Conservation (phyloP, 2,888 invertebrate species). For the Lagria hirta region DNA sequence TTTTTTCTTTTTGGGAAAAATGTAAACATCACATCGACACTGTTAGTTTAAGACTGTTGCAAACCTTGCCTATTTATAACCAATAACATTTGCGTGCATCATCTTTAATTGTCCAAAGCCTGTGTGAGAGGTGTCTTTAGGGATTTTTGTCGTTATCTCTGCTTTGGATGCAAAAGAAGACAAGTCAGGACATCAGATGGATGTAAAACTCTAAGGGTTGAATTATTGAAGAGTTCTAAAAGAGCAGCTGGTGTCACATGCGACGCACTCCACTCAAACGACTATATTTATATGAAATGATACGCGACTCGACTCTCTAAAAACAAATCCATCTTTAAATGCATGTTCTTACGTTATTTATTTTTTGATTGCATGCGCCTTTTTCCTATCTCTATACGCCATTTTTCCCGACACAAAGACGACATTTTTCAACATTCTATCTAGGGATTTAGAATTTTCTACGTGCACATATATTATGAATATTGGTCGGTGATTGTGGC, state of each 20-base stretch:
- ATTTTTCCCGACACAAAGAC: too few species aligned
- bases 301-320: constrained; percentile 39
- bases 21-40: too few species aligned
- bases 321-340: constrained; percentile 35
- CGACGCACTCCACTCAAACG: constrained; percentile 40
- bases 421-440: constrained; percentile 21
- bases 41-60: too few species aligned
- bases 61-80: too few species aligned
- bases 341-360: constrained; percentile 18
- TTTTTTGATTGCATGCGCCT: constrained; percentile 23
- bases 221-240: constrained; percentile 25
- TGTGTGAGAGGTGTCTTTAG: too few species aligned
- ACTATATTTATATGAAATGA: constrained; percentile 42
- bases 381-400: constrained; percentile 7
- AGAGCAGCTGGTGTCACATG: constrained; percentile 27
- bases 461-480: constrained; percentile 23
- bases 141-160: too few species aligned
- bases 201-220: constrained; percentile 21
- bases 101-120: too few species aligned
- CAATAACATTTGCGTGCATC: too few species aligned
- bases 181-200: constrained; percentile 24
- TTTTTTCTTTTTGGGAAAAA: too few species aligned
- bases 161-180: too few species aligned
- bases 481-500: constrained; percentile 19
- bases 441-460: constrained; percentile 23